Evolutionary conservation across 1,140 invertebrate species (phyloP), one percentile per base, ranked within the genome.

Genomic region (Drosophila persimilis): DNA sequence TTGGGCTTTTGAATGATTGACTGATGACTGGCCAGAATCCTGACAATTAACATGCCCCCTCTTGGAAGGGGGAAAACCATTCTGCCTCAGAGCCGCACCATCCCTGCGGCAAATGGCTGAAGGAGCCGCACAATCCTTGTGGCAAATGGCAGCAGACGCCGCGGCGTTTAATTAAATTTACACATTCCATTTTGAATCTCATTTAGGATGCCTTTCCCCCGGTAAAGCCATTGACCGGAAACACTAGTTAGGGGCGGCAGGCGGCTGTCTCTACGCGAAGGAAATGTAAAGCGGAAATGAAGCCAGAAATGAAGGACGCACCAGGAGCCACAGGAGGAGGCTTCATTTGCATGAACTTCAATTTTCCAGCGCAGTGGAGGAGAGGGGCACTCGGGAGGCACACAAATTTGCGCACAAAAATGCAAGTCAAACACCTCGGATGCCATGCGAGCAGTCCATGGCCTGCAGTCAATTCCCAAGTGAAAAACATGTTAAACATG

Each of bases 401-500:
- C 54, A 56, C 46, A 67, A 78, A 56, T 75, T 63, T 46, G 55
- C 70, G 75, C 57, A 55, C 20, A 65, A 43, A 59, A 50, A 59
- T 73, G 74, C 58, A 64, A 77, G 56, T 73, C 59, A 55, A 73
- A 44, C 45, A 44, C 45, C 48, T 39, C 35, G 35, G 35, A 13
- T 20, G 35, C 35, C 4, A 2, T 0, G 67, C 58, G 60, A 77
- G 56, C 73, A 73, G 39, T 45, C 51, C 44, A 50, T 7, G 9
- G 51, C 26, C 26, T 7, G 26, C 60, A 58, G 56, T 43, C 24
- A 35, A 55, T 53, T 35, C 51, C 57, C 31, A 43, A 52, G 58
- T 61, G 17, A 54, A 70, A 83, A 85, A 85, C 80, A 59, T 86
- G 80, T 86, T 80, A 57, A 85, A 80, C 80, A 80, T 73, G 80